phyloP scores from a whole-genome alignment of 2,888 invertebrate species.

The Blastobasis adustella region DNA sequence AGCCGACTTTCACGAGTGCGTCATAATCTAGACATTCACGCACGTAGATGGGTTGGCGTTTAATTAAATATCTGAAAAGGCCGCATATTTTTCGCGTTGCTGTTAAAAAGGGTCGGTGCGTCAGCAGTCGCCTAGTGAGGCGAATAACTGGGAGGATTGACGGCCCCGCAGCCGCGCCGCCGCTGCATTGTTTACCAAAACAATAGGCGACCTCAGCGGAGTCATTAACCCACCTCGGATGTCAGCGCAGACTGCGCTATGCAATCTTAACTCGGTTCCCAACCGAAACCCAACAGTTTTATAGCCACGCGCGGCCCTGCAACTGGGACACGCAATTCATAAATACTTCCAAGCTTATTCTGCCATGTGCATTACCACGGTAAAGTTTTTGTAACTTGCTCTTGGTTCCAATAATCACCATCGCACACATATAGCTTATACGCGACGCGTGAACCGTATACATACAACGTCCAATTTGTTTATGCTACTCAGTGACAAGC shows the following conservation, averaged over 20 bases:
- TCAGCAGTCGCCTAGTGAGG: conserved; percentile 44
- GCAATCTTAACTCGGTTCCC: conserved; percentile 38
- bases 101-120: conserved; percentile 49
- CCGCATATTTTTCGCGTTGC: conserved; percentile 42
- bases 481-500: no score
- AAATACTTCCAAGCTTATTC: no score
- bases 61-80: conserved; percentile 30
- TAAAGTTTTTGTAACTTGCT: no score
- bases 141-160: conserved; percentile 61
- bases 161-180: conserved; percentile 32
- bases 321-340: no score
- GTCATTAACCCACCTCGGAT: conserved; percentile 70
- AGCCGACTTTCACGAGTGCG: conserved; percentile 6
- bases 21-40: conserved; percentile 13
- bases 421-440: no score
- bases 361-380: no score
- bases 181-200: conserved; percentile 68
- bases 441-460: no score
- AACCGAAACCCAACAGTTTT: conserved; percentile 23
- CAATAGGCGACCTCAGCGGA: conserved; percentile 68
- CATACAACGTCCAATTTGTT: no score
- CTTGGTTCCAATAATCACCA: no score
- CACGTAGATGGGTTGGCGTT: conserved; percentile 18
- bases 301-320: background rate
- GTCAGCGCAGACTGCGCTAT: conserved; percentile 35